A percentile compares a stretch with the other conserved stretches of the same genome.
These are phyloP conservation scores for Agelaius phoeniceus DNA, from an alignment of 2,113 vertebrate genomes.

Conservation along the genomic window DNA sequence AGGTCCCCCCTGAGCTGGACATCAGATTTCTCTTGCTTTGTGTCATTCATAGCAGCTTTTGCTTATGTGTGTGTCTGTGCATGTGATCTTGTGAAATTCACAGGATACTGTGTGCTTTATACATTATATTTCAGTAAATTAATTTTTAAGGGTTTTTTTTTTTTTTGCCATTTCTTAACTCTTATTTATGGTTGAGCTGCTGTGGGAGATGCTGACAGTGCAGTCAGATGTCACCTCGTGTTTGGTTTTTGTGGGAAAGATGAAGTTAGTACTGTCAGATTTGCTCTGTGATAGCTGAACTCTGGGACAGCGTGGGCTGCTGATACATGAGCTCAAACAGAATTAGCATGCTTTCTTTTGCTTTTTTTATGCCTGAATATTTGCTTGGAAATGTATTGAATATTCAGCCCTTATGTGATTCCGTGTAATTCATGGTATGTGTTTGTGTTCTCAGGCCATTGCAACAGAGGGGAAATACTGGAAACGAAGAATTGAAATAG, in stretches of 20 bases:
- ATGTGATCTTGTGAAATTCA: background rate
- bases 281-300: conserved; percentile 1
- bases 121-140: background rate
- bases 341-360: conserved; percentile 41
- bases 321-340: conserved; percentile 11
- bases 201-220: background rate
- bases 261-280: conserved; percentile 5
- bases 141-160: background rate
- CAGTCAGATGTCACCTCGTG: background rate
- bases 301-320: background rate
- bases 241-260: conserved; percentile 8
- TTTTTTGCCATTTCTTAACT: background rate
- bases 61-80: background rate
- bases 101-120: background rate
- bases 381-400: conserved; percentile 19
- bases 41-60: background rate
- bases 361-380: conserved; percentile 46
- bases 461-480: conserved; percentile 91
- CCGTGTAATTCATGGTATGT: background rate
- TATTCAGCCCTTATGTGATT: background rate
- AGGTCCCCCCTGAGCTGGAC: background rate
- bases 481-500: conserved; percentile 95
- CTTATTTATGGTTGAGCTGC: background rate
- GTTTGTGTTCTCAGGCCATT: conserved; percentile 76
- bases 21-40: background rate